Evolutionary conservation across 2,888 invertebrate species (phyloP).

Genomic region (Tenthredo mesomela): DNA sequence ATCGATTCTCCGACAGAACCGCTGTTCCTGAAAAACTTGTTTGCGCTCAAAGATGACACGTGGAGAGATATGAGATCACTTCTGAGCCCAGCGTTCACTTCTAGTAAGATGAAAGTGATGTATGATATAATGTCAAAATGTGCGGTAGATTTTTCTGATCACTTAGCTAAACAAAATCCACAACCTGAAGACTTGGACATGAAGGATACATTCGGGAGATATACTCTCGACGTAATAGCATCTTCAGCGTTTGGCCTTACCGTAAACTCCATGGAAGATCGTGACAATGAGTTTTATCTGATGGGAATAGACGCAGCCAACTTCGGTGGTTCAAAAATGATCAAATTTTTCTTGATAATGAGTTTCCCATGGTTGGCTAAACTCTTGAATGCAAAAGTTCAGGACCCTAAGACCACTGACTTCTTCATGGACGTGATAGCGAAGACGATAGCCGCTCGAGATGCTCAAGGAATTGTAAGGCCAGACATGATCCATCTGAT

Average conservation of each 20-base stretch:
- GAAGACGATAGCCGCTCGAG: constrained; percentile 56
- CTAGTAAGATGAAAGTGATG: constrained; percentile 81
- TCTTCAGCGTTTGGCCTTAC: constrained; percentile 68
- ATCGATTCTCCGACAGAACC: constrained; percentile 67
- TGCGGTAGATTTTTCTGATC: constrained; percentile 67
- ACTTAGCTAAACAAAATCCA: constrained; percentile 59
- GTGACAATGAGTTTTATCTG: constrained; percentile 68
- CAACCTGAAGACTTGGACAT: constrained; percentile 63
- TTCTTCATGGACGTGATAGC: constrained; percentile 55
- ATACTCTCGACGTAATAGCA: constrained; percentile 69
- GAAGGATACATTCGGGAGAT: constrained; percentile 68
- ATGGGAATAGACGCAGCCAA: constrained; percentile 74
- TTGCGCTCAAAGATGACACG: constrained; percentile 73
- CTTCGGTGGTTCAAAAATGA: constrained; percentile 66
- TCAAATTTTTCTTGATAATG: constrained; percentile 71
- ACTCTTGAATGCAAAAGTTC: constrained; percentile 70
- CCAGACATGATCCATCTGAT: constrained; percentile 81
- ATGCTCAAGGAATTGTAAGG: constrained; percentile 67
- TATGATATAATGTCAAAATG: constrained; percentile 77
- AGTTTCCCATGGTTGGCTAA: constrained; percentile 72
- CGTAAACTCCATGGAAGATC: constrained; percentile 68
- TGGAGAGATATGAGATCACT: constrained; percentile 80
- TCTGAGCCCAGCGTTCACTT: constrained; percentile 81
- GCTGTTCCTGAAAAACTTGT: constrained; percentile 62
- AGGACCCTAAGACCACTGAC: constrained; percentile 60